A percentile compares a stretch with the other conserved stretches of the same genome.
Conservation (phyloP, 1,140 invertebrate genomes). For the Drosophila tani region DNA sequence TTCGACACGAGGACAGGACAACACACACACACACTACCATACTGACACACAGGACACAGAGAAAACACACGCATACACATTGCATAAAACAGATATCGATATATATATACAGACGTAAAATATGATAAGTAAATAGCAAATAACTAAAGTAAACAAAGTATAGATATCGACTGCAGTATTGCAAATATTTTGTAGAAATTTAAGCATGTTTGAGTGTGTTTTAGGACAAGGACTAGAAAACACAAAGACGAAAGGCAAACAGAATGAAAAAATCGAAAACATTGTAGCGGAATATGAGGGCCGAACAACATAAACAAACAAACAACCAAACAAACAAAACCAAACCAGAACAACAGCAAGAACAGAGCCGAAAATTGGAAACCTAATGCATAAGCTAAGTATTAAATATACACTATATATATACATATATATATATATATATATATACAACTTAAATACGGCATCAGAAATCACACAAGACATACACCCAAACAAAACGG, state of each 20-base stretch:
- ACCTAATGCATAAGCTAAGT: slow-evolving; percentile 74
- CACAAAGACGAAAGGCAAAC: slow-evolving; percentile 50
- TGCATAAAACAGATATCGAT: slow-evolving; percentile 28
- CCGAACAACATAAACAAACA: slow-evolving; percentile 43
- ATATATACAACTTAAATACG: slow-evolving; percentile 58
- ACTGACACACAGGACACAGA: slow-evolving; percentile 37
- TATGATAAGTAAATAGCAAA: slow-evolving; percentile 79
- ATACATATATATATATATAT: slow-evolving; percentile 24
- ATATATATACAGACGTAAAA: slow-evolving; percentile 69
- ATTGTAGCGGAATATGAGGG: slow-evolving; percentile 60
- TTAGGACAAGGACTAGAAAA: slow-evolving; percentile 63
- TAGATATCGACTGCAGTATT: slow-evolving; percentile 85
- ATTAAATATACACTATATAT: slow-evolving; percentile 68
- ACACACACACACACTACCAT: slow-evolving; percentile 20
- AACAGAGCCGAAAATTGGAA: slow-evolving; percentile 53
- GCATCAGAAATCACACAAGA: slow-evolving; percentile 46
- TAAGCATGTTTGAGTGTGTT: slow-evolving; percentile 83
- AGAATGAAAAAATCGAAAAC: slow-evolving; percentile 57
- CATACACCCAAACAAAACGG: slow-evolving; percentile 44
- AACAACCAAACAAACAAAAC: slow-evolving; percentile 39
- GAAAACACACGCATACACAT: slow-evolving; percentile 44
- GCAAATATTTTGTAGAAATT: slow-evolving; percentile 85
- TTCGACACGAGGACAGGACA: slow-evolving; percentile 47
- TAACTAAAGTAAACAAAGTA: slow-evolving; percentile 77
- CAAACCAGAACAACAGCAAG: slow-evolving; percentile 36